Evolutionary conservation across 2,888 invertebrate species (phyloP), one percentile per base, ranked within the genome.

Genomic region (Oxyscelio sp.): DNA sequence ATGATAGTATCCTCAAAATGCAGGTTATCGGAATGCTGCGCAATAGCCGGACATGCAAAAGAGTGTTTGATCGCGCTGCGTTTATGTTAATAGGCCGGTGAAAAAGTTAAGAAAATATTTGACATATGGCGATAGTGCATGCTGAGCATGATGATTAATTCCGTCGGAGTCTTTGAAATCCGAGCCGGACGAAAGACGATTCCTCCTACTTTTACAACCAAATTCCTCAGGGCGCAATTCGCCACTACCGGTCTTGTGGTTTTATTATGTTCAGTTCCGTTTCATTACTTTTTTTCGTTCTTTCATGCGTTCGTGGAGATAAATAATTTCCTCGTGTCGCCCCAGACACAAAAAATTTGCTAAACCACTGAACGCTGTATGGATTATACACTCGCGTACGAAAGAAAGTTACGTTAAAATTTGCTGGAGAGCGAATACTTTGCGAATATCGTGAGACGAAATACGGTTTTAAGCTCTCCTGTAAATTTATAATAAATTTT

Each of bases 1-100:
- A 59, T 58, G 54, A 77, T 63, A 75, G 56, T 19, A 56, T 65
- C 63, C 63, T 54, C 38, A 15, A 75, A 65, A 45, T 24, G 56
- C 71, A 17, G 50, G 43, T 56, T 52, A 70, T 70, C 15, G 22
- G 22, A 48, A 50, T 43, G 24, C 52, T 13, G 52, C 52, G 52
- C 52, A 24, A 52, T 52, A 52, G 22, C 8, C 3, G 31, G 27
- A 22, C 19, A 22, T 31, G 21, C 61, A 48, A 19, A 27, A 48
- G 24, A 13, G 27, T 43, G 71, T 59, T 34, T 40, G 40, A 38
- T 61, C 15, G 38, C 22, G 6, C 58, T 66, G 73, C 54, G 38
- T 73, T 66, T 81, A 75, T 82, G 77, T 50, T 82, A 82, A 82
- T 82, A 63, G 77, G 70, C 63, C 58, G 43, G 59, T 65, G 65